Conservation (phyloP, 2,888 invertebrate species). For the Galerucella calmariensis region DNA sequence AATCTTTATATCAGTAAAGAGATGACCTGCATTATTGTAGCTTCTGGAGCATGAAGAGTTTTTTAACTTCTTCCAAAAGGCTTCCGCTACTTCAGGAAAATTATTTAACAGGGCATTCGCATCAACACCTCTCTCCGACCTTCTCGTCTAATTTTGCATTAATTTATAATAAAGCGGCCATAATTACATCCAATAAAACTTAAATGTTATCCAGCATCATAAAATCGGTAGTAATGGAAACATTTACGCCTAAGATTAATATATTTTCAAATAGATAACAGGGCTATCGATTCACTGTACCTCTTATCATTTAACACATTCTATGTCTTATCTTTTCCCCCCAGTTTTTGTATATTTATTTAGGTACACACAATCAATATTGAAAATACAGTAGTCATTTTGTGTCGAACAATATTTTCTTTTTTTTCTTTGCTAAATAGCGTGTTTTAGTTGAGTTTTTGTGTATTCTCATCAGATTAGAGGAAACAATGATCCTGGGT, state of each 20-base stretch:
- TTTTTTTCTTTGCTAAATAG: constrained; percentile 6
- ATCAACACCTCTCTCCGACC: too few species aligned
- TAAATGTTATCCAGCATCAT: constrained; percentile 37
- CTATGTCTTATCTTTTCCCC: constrained; percentile 43
- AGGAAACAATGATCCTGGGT: not conserved
- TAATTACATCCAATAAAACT: constrained; percentile 38
- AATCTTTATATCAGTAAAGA: too few species aligned
- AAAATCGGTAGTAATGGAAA: constrained; percentile 46
- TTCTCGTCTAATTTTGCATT: not conserved
- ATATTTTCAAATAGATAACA: constrained; percentile 25
- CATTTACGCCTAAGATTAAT: constrained; percentile 42
- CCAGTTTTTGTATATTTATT: constrained; percentile 29
- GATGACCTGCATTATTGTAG: too few species aligned
- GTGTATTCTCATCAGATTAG: not conserved
- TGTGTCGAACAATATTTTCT: constrained; percentile 31
- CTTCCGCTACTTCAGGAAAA: too few species aligned
- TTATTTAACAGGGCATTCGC: too few species aligned
- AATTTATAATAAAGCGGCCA: constrained; percentile 9
- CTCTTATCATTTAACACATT: constrained; percentile 43
- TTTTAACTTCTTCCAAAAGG: too few species aligned
- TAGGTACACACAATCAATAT: constrained; percentile 39
- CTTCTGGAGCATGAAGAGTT: too few species aligned
- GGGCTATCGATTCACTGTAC: constrained; percentile 39
- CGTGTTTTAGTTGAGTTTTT: not conserved
- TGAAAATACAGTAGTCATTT: constrained; percentile 51